Percentiles rank a stretch among this genome's conserved stretches.
Conservation (phyloP, 2,888 invertebrate genomes). For the Craniophora ligustri region DNA sequence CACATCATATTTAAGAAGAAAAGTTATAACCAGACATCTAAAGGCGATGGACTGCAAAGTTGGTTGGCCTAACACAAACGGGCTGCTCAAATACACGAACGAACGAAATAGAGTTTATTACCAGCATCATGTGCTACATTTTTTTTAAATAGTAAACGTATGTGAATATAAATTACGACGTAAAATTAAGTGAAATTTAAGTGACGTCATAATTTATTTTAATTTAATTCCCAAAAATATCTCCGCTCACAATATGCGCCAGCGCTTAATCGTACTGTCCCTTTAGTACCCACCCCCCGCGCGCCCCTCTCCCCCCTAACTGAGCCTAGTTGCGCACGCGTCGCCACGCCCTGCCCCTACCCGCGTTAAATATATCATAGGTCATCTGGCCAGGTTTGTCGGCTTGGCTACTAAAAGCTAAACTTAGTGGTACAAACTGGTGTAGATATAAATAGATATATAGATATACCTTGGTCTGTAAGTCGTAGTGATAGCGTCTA, state of each 20-base stretch:
- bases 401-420: slow-evolving; percentile 61
- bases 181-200: too few species aligned
- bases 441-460: slow-evolving; percentile 36
- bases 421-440: slow-evolving; percentile 43
- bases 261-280: slow-evolving; percentile 68
- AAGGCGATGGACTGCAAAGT: too few species aligned
- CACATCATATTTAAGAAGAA: too few species aligned
- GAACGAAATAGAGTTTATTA: too few species aligned
- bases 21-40: too few species aligned
- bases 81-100: too few species aligned
- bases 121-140: too few species aligned
- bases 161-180: background rate
- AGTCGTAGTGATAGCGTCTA: slow-evolving; percentile 36
- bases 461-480: slow-evolving; percentile 37
- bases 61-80: too few species aligned
- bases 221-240: background rate
- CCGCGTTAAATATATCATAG: slow-evolving; percentile 80
- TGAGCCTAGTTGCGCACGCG: slow-evolving; percentile 78
- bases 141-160: too few species aligned
- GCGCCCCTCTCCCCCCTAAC: slow-evolving; percentile 46
- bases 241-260: slow-evolving; percentile 54
- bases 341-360: slow-evolving; percentile 79
- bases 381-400: slow-evolving; percentile 74
- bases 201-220: too few species aligned
- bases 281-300: slow-evolving; percentile 63